phyloP scores from a whole-genome alignment of 2,888 invertebrate species.

The Pheosia tremula region DNA sequence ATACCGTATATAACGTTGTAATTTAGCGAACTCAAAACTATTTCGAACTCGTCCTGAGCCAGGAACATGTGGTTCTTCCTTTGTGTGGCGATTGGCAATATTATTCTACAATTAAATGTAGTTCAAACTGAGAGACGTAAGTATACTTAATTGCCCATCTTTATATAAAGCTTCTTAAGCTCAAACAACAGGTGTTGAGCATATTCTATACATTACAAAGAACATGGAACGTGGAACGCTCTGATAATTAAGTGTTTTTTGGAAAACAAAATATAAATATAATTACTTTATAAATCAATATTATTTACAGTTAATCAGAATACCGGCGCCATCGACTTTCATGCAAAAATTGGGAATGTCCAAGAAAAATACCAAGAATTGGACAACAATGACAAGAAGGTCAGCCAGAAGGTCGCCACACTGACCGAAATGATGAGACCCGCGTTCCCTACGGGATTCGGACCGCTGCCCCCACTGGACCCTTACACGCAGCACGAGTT shows the following conservation, averaged over 20 bases:
- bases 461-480: neutral
- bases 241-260: too few species aligned
- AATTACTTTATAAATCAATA: too few species aligned
- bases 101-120: neutral
- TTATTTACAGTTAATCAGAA: neutral
- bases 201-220: too few species aligned
- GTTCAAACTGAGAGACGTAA: neutral
- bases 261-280: too few species aligned
- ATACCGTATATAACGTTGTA: neutral
- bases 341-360: constrained; percentile 3
- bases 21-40: neutral
- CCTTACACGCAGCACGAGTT: neutral
- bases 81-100: neutral
- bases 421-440: neutral
- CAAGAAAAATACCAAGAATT: neutral
- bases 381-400: neutral
- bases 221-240: too few species aligned
- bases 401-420: neutral
- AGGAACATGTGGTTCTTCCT: neutral
- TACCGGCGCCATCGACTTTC: neutral
- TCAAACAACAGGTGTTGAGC: too few species aligned
- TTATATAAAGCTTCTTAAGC: too few species aligned
- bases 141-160: neutral
- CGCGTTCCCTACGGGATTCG: neutral
- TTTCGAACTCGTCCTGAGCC: neutral